These are phyloP conservation scores for Heterotilapia buettikoferi DNA, from an alignment of 2,113 vertebrate genomes.

Conservation along the genomic window DNA sequence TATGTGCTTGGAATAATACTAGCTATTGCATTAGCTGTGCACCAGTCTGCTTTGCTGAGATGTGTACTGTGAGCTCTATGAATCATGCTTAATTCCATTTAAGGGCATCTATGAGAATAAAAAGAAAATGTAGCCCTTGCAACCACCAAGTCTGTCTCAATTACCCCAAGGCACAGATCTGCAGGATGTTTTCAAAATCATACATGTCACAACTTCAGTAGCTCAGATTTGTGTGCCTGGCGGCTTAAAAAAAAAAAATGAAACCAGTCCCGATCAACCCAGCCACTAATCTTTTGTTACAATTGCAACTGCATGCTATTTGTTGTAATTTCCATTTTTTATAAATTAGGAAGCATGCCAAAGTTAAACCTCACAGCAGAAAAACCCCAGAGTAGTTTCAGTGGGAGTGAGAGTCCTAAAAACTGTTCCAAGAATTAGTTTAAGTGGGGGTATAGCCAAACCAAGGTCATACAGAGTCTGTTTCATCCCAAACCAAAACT, in stretches of 20 bases:
- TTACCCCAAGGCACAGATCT: not conserved
- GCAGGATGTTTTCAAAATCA: not conserved
- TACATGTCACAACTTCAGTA: not conserved
- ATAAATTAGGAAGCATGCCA: conserved; percentile 1
- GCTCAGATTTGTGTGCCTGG: not conserved
- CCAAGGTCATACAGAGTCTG: conserved; percentile 43
- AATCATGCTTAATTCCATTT: not conserved
- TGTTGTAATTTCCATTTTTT: not conserved
- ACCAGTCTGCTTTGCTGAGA: not conserved
- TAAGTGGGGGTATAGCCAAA: not conserved
- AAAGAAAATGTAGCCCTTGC: conserved; percentile 8
- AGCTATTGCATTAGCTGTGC: not conserved
- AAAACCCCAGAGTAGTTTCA: not conserved
- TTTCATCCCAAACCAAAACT: conserved; percentile 28
- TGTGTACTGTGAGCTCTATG: not conserved
- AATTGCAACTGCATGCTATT: not conserved
- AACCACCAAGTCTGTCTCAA: not conserved
- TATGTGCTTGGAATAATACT: not conserved
- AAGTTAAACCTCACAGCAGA: not conserved
- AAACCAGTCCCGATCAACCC: not conserved
- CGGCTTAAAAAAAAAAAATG: not conserved
- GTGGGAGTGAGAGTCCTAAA: conserved; percentile 13
- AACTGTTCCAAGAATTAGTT: conserved; percentile 30
- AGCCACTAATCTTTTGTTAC: not conserved
- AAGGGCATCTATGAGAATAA: not conserved